These are phyloP conservation scores for Turnix velox DNA, from an alignment of 2,113 vertebrate genomes.

Conservation along the genomic window DNA sequence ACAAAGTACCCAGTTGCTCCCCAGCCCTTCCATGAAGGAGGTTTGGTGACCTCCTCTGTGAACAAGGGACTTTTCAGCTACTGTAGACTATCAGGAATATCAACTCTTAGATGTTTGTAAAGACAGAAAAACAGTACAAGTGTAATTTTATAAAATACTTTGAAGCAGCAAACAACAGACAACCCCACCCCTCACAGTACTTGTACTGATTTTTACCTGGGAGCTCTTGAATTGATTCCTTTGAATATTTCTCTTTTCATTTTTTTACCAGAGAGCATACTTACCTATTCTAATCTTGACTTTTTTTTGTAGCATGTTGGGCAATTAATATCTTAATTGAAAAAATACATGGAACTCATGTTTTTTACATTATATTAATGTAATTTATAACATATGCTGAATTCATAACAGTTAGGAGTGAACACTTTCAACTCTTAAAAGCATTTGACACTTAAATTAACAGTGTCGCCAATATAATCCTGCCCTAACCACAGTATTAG, in stretches of 20 bases:
- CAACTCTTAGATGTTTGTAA: not conserved
- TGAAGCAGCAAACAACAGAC: not conserved
- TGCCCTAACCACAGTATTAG: not conserved
- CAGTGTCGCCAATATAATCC: conserved; percentile 20
- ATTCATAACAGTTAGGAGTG: not conserved
- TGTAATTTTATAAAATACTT: not conserved
- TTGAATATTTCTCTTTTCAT: not conserved
- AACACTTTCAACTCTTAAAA: conserved; percentile 36
- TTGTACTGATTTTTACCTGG: not conserved
- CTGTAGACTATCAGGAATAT: not conserved
- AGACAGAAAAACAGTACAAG: not conserved
- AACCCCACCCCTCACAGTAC: not conserved
- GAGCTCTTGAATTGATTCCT: not conserved
- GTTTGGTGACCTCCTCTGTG: not conserved
- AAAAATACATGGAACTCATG: conserved; percentile 11
- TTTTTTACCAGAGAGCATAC: not conserved
- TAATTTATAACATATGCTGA: conserved; percentile 30
- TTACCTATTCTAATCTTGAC: not conserved
- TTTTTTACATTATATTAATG: not conserved
- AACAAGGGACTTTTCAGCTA: not conserved
- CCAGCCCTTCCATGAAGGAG: not conserved
- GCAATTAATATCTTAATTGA: conserved; percentile 7
- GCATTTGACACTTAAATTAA: conserved; percentile 10
- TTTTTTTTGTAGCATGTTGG: not conserved
- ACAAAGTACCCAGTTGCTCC: not conserved